Evolutionary conservation across 2,797 vertebrate genomes (phyloP), one percentile per base, ranked within the genome.

Genomic region (Calcarius lapponicus): DNA sequence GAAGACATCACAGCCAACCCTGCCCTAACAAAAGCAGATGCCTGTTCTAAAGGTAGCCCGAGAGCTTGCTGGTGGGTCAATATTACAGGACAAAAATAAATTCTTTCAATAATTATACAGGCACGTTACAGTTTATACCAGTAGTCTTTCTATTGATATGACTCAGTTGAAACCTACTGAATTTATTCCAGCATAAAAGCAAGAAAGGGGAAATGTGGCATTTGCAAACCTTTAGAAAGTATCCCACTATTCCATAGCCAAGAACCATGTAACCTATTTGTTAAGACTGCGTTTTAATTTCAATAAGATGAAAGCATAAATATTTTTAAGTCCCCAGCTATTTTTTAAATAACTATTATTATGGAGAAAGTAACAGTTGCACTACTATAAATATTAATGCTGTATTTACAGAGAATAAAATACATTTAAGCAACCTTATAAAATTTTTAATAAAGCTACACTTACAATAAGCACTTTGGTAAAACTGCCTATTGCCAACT

Each of bases 311-410:
- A 92, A 94, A 88, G n/a, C 43, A 92, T 51, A 90, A 94, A 73
- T 88, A 76, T 81, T 92, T 93, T 1, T 28, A 86, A 86, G 60
- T 67, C 17, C 17, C 29, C 53, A 71, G 48, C 48, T 86, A 73
- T 82, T 94, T 92, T 92, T 88, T 3, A 82, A 93, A 43, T 65
- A 87, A 64, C 45, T 81, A 34, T 82, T 85, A 88, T 79, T 92
- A 82, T 18, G 9, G 91, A 96, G 88, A 92, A 86, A 93, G 83
- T 80, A 96, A 92, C 73, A 71, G 90, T 92, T 83, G 60, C 66
- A 71, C 64, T 79, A 26, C 66, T 94, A 93, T 93, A 96, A 97
- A 95, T 94, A 95, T 96, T 94, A 90, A 97, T 89, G 83, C 29
- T 80, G 86, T 85, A 95, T 89, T 95, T 90, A 78, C 88, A 82